Evolutionary conservation across 2,113 vertebrate genomes (phyloP).

Genomic region (Galemys pyrenaicus): DNA sequence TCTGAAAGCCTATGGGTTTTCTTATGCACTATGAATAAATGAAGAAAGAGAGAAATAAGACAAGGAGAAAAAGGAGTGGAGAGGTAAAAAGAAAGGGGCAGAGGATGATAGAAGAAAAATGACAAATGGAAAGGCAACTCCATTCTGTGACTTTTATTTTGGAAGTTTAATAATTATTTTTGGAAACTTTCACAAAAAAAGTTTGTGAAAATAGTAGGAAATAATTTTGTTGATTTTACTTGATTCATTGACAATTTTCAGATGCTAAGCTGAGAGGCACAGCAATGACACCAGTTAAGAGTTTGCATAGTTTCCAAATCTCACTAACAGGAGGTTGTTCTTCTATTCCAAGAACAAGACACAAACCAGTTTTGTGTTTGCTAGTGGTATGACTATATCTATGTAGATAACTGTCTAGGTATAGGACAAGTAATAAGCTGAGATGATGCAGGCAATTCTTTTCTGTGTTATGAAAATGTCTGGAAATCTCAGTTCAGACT

Average conservation of each 20-base stretch:
- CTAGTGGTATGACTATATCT: background rate
- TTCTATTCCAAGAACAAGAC: background rate
- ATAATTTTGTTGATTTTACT: background rate
- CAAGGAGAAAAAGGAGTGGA: background rate
- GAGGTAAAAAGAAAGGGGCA: background rate
- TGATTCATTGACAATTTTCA: background rate
- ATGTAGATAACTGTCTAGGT: background rate
- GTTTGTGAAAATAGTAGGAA: background rate
- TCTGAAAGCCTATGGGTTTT: background rate
- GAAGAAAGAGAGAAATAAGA: background rate
- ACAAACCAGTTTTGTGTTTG: background rate
- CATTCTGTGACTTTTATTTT: background rate
- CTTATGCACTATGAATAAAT: background rate
- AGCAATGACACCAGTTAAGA: background rate
- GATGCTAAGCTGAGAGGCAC: background rate
- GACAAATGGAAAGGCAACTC: background rate
- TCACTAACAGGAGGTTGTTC: background rate
- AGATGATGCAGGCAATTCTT: conserved; percentile 60
- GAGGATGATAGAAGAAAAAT: background rate
- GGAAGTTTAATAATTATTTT: background rate
- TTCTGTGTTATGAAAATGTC: conserved; percentile 23
- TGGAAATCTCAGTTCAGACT: conserved; percentile 45
- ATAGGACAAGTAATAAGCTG: conserved; percentile 54
- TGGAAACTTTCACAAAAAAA: too few species aligned
- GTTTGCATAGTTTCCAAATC: background rate